Evolutionary conservation across 2,888 invertebrate genomes (phyloP), one percentile per base, ranked within the genome.

Genomic region (Chrysolina americana): DNA sequence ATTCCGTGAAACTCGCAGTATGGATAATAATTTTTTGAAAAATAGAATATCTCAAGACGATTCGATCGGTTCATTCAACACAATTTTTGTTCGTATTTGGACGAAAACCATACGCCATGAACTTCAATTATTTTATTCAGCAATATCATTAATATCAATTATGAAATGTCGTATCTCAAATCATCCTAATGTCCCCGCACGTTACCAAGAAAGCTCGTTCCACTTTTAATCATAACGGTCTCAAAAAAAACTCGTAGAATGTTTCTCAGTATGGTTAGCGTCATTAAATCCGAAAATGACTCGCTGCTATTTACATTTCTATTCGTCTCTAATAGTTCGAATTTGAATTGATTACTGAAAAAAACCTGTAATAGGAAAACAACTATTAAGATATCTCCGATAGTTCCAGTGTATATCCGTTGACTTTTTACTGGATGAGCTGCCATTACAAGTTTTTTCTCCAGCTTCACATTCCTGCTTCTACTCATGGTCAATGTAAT

Each of bases 271-370:
- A 62, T 62, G 62, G 28, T n/a, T 15, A 62, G 15, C 28, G 70
- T 79, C 76, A 79, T 79, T 79, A 77, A 80, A 78, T 68, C 71
- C 73, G 73, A 68, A 76, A 77, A 78, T 77, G 77, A 78, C 74
- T 69, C 44, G 70, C 68, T 69, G 76, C 76, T 78, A 80, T 78
- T 80, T 80, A 77, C 79, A 81, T 81, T 78, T 79, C 77, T 77
- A 78, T 79, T 76, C 77, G 66, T 75, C 77, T 77, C 79, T 79
- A 79, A 80, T 64, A 41, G 64, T 64, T 64, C 44, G 17, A 19
- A 64, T 64, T 64, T 64, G 76, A 80, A 81, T 81, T 80, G 80
- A 81, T 81, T 81, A 76, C 78, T 78, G 76, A 80, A 79, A 78
- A 77, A 80, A 79, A 78, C 79, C 77, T 72, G 79, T 79, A 75